Conservation (phyloP, 92 coral and sea anemone species). For the Parazoanthus atlanticus region DNA sequence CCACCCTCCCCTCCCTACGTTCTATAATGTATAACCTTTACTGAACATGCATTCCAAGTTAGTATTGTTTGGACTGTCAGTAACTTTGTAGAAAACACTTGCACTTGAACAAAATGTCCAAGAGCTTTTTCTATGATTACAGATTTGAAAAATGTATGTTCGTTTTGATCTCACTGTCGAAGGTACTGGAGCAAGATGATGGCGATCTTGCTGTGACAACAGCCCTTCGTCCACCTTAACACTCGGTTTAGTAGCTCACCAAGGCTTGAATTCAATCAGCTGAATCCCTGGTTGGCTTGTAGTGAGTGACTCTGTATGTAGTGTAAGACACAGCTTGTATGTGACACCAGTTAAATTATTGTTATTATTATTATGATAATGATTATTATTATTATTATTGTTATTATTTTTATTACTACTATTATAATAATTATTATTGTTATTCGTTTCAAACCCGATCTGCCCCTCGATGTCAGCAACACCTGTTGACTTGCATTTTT, state of each 20-base stretch:
- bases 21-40: background rate
- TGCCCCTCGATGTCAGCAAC: background rate
- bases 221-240: background rate
- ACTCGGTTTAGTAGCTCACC: background rate
- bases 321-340: background rate
- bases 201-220: background rate
- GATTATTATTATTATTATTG: background rate
- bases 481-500: background rate
- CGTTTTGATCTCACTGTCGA: background rate
- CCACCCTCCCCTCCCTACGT: background rate
- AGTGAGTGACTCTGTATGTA: slow-evolving; percentile 56
- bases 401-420: no score
- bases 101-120: background rate
- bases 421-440: no score
- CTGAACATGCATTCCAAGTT: background rate
- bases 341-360: background rate
- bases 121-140: background rate
- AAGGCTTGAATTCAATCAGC: slow-evolving; percentile 24
- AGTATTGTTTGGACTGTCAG: no score
- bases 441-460: background rate
- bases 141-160: background rate
- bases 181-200: background rate
- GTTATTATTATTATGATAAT: background rate
- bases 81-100: background rate
- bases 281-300: slow-evolving; percentile 73